Base-by-base conservation (phyloP, 2,797 vertebrate genomes). In the Ciconia nigra region DNA sequence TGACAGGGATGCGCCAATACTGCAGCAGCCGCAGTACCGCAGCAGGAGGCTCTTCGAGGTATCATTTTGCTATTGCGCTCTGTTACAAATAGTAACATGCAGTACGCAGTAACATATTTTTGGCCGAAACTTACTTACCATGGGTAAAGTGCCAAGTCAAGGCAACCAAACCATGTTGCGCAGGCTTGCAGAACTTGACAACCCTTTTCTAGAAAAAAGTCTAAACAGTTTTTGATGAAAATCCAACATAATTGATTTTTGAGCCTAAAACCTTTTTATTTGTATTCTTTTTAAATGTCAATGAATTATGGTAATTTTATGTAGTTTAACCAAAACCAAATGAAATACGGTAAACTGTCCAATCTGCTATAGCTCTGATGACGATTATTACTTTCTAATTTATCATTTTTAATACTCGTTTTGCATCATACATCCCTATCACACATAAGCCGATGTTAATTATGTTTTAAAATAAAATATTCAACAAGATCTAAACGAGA, bases 391-490 rank as follows among this genome's bases (percentile, higher is more conserved):
- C 62, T 89, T 82, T 49, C 28, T 31, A 83, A 86, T 52, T 83
- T 57, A 61, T 55, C 28, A 52, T 52, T 86, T 77, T 61, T 82
- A 87, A 76, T 44, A 76, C 13, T 58, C 29, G n/a, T 47, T 72
- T 84, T 93, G 76, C 35, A 83, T 74, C 87, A 83, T 13, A 25
- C 41, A 39, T 51, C 33, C 63, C 62, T 70, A 63, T 55, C 59
- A 55, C 76, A 73, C 6, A 51, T 1, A 2, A 86, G 35, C 31
- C 62, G 69, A 51, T 22, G 44, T 81, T 81, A 88, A 85, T 83
- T 73, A 71, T 12, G 9, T 69, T 95, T 93, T 51, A 57, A 87
- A 81, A 92, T 17, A 63, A 83, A 94, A 88, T 79, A 87, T 61
- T 92, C 67, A 79, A 37, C 29, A 58, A 77, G 81, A 67, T 84